Evolutionary conservation across 2,888 invertebrate genomes (phyloP).

Genomic region (Cylindroiulus punctatus): DNA sequence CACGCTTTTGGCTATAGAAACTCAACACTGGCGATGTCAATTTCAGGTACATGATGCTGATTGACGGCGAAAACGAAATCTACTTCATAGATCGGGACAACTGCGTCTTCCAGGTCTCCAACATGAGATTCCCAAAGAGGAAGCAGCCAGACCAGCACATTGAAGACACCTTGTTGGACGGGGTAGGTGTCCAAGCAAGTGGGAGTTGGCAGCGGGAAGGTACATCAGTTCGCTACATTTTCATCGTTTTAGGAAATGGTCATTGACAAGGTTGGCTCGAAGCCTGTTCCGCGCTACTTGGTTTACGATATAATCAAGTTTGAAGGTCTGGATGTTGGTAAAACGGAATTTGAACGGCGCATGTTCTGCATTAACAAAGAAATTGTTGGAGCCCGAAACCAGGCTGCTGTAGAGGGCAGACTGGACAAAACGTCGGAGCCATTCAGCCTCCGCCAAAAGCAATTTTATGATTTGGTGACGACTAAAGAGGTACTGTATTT

Average conservation of each 20-base stretch:
- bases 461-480: slow-evolving; percentile 84
- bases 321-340: slow-evolving; percentile 80
- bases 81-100: slow-evolving; percentile 97
- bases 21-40: slow-evolving; percentile 1
- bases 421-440: slow-evolving; percentile 83
- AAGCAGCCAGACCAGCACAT: slow-evolving; percentile 78
- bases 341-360: slow-evolving; percentile 80
- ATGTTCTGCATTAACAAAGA: slow-evolving; percentile 76
- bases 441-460: slow-evolving; percentile 89
- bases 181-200: slow-evolving; percentile 70
- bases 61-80: slow-evolving; percentile 83
- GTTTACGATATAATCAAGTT: slow-evolving; percentile 93
- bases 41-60: slow-evolving; percentile 92
- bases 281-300: slow-evolving; percentile 85
- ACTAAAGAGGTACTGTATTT: slow-evolving; percentile 55
- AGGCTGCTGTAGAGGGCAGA: slow-evolving; percentile 79
- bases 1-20: background rate
- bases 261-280: slow-evolving; percentile 81
- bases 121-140: slow-evolving; percentile 80
- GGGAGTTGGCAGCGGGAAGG: too few relatives aligned
- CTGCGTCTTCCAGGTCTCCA: slow-evolving; percentile 83
- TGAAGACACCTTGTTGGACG: slow-evolving; percentile 86
- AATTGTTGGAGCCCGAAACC: slow-evolving; percentile 72
- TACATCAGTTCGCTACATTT: too few relatives aligned
- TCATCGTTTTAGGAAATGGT: slow-evolving; percentile 99